Base-by-base conservation (phyloP, 2,113 vertebrate genomes). In the Ameiurus melas region DNA sequence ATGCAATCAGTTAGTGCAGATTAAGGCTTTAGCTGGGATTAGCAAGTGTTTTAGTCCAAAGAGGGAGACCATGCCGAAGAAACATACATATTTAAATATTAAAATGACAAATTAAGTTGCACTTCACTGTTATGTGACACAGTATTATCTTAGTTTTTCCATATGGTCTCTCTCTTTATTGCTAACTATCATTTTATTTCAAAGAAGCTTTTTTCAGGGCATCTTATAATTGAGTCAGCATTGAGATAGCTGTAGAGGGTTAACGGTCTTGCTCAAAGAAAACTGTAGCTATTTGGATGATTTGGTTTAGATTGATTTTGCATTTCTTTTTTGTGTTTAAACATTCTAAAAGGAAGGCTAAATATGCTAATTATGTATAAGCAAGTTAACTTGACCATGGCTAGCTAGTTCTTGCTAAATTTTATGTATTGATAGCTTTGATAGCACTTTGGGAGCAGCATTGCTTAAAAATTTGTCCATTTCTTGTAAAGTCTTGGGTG, bases 1-100 rank as follows among this genome's bases (percentile, higher is more conserved):
- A 92, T 87, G 89, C 58, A 93, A 94, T 89, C 91, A 92, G 68
- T 94, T 93, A 92, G 90, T 86, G 53, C 85, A 92, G 93, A 93
- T 95, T 94, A 94, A 90, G 92, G 92, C 92, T 92, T 92, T 92
- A 89, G 88, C 82, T 85, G n/a, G 62, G 87, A 82, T 91, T 90
- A 90, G 89, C 91, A 91, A 83, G 86, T 83, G n/a, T 77, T 89
- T 89, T 30, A 73, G 36, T 51, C 70, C 84, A 71, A 87, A 30
- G 10, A 51, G 43, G 84, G 86, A 90, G 87, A 80, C 81, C 90
- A 80, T 53, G 70, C 51, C 82, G 39, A 64, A 85, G n/a, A 85
- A 9, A 33, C 17, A 36, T 30, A 79, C 57, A 27, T 86, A 55
- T 53, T 77, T 0, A 77, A 55, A 86, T 13, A 53, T 39, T 6